phyloP scores from a whole-genome alignment of 2,888 invertebrate species.

The Clostera curtula region DNA sequence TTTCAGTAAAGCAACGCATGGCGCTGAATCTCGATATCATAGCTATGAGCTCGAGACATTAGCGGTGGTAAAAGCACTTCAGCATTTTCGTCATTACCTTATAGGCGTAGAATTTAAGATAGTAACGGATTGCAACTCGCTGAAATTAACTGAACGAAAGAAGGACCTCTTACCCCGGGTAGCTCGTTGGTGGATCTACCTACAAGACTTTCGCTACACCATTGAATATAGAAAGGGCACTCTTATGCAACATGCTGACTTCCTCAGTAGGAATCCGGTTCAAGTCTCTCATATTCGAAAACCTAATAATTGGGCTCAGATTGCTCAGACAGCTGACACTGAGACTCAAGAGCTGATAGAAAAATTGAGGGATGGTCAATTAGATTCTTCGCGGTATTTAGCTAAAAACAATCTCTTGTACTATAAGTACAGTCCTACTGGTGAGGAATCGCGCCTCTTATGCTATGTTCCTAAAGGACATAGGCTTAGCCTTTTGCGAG shows the following conservation, averaged over 20 bases:
- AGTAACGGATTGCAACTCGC: conserved; percentile 23
- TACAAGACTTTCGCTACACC: conserved; percentile 21
- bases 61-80: conserved; percentile 17
- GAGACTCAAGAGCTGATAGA: conserved; percentile 1
- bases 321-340: conserved; percentile 5
- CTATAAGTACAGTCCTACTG: conserved; percentile 7
- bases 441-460: conserved; percentile 12
- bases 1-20: conserved; percentile 12
- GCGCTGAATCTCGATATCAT: conserved; percentile 10
- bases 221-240: conserved; percentile 19
- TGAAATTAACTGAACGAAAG: conserved; percentile 18
- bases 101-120: conserved; percentile 16
- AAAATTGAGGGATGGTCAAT: conserved; percentile 1
- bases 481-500: conserved; percentile 18
- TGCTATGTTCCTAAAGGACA: conserved; percentile 24
- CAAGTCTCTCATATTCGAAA: not conserved
- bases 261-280: conserved; percentile 17
- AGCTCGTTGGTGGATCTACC: conserved; percentile 22
- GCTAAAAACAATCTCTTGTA: conserved; percentile 8
- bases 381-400: conserved; percentile 1
- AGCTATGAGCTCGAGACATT: conserved; percentile 17
- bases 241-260: conserved; percentile 18
- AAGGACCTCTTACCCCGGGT: conserved; percentile 21
- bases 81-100: conserved; percentile 20
- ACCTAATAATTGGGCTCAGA: conserved; percentile 15